Evolutionary conservation across 2,888 invertebrate genomes (phyloP).

Genomic region (Cepaea hortensis): DNA sequence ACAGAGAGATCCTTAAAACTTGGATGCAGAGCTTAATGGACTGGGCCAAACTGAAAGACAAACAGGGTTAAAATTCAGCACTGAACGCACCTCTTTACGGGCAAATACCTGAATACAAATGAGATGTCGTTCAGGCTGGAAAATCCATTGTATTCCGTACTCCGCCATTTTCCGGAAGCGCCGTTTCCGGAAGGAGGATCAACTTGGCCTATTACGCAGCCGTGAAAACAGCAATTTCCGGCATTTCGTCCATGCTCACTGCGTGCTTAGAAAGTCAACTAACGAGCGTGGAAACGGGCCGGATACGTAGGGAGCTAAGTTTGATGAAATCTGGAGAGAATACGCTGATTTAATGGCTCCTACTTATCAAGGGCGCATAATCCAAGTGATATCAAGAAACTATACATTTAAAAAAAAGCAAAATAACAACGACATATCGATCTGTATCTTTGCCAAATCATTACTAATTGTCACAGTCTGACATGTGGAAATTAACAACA

Average conservation of each 20-base stretch:
- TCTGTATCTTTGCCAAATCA: background rate
- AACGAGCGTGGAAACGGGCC: background rate
- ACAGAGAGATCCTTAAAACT: background rate
- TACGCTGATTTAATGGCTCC: background rate
- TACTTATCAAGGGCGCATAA: background rate
- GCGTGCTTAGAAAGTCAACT: constrained; percentile 31
- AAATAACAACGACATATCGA: background rate
- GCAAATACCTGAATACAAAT: constrained; percentile 29
- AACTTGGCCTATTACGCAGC: constrained; percentile 31
- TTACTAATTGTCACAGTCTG: too few relatives aligned
- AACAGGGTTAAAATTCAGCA: background rate
- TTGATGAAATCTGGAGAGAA: background rate
- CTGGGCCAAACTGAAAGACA: background rate
- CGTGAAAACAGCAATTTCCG: constrained; percentile 46
- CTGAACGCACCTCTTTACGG: background rate
- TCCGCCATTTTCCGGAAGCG: constrained; percentile 28
- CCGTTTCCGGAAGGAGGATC: constrained; percentile 36
- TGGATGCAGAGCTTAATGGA: too few relatives aligned
- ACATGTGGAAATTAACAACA: too few relatives aligned
- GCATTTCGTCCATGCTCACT: constrained; percentile 27
- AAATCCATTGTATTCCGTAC: background rate
- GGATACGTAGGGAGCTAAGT: background rate
- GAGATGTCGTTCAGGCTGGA: background rate
- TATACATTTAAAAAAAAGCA: background rate
- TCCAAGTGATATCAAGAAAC: background rate